Conservation (phyloP, 2,113 vertebrate genomes). For the Bubo blakistoni region DNA sequence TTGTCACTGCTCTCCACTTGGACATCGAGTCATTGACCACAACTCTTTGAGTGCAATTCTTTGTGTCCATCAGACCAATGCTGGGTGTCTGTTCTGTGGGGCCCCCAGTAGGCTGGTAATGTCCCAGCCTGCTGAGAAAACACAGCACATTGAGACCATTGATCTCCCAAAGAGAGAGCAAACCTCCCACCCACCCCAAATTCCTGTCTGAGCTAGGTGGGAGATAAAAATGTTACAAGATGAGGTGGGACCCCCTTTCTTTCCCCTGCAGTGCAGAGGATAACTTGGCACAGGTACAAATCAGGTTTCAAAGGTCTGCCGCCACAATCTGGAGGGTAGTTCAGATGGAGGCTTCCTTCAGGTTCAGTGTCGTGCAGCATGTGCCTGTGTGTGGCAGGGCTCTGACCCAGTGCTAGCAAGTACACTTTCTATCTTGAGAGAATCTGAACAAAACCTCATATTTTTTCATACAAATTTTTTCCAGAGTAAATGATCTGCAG, state of each 20-base stretch:
- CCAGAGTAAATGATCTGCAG: slow-evolving; percentile 37
- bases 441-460: neutral
- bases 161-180: neutral
- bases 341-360: neutral
- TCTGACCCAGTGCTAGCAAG: neutral
- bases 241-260: neutral
- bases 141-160: neutral
- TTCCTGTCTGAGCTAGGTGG: neutral
- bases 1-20: too few species aligned
- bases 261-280: neutral
- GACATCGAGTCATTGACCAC: too few species aligned
- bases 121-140: neutral
- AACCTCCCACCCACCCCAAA: neutral
- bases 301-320: neutral
- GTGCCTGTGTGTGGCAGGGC: accelerated
- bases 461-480: slow-evolving; percentile 27
- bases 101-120: neutral
- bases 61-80: accelerated
- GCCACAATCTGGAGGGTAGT: neutral
- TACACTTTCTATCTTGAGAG: neutral
- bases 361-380: accelerated
- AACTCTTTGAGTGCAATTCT: too few species aligned
- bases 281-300: neutral
- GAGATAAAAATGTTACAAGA: neutral
- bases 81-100: neutral